A percentile compares a stretch with the other conserved stretches of the same genome.
These are phyloP conservation scores for Merluccius polli DNA, from an alignment of 2,797 vertebrate genomes.

Conservation along the genomic window DNA sequence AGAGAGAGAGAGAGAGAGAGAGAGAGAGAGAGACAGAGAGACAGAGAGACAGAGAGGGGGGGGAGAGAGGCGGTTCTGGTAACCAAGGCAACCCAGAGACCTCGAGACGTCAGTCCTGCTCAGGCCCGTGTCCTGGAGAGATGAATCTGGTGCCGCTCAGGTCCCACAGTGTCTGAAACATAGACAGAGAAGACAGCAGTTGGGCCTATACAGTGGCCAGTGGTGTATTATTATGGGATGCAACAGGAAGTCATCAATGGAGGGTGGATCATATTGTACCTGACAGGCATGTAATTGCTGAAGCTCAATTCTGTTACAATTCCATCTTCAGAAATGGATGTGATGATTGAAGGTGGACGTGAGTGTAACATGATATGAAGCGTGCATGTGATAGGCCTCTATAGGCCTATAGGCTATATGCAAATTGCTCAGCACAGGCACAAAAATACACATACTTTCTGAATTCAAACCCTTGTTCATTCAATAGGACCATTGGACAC, in stretches of 20 bases:
- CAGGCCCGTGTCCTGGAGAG: not conserved
- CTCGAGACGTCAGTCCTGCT: not conserved
- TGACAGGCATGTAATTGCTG: not conserved
- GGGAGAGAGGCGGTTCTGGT: not conserved
- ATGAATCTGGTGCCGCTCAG: not conserved
- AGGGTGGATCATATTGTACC: not conserved
- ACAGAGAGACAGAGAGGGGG: not conserved
- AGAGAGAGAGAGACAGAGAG: too few species aligned
- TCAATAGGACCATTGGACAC: not conserved
- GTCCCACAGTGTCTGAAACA: not conserved
- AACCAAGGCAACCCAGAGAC: not conserved
- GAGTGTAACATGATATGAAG: not conserved
- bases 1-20: too few species aligned
- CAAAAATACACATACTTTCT: not conserved
- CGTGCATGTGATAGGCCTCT: not conserved
- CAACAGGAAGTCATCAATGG: not conserved
- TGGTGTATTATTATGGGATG: not conserved
- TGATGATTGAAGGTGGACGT: not conserved
- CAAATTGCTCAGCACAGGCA: not conserved
- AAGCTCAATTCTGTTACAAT: not conserved
- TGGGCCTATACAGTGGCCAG: not conserved
- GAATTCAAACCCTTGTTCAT: not conserved
- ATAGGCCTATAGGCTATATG: too few species aligned
- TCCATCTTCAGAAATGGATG: not conserved
- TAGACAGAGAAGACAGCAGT: not conserved